Base-by-base conservation (phyloP, 2,888 invertebrate genomes). In the Laspeyria flexula region DNA sequence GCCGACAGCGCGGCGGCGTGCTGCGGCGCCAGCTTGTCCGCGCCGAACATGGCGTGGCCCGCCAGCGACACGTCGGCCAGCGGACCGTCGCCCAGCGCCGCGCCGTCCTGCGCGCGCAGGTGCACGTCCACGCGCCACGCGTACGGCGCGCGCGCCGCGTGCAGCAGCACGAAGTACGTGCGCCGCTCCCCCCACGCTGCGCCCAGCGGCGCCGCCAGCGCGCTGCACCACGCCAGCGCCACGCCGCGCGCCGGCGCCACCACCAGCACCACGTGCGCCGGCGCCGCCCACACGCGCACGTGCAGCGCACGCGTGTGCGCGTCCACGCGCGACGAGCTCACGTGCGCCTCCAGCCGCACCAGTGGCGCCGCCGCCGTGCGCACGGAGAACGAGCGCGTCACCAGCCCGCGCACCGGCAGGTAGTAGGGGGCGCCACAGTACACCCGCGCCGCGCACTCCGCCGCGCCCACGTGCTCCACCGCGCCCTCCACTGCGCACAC, bases 401-500 rank as follows among this genome's bases (percentile, higher is more conserved):
- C 89, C 72, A 96, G 94, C 42, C 93, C 90, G 53, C 94, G 90
- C 64, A 96, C 95, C 29, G 97, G 97, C 82, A 96, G 94, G 76
- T 95, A 94, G 88, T 96, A 97, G 10, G 97, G 96, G 85, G 95
- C 90, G 49, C 96, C 97, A 86, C 97, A 97, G 86, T 96, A 96
- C 63, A 95, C 84, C 81, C 94, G 93, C 48, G 90, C 85, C 41
- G 88, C 83, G 83, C 96, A 96, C 66, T 94, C 92, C 37, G 7
- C 73, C 11, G 13, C 96, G 95, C 82, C 93, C 86, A 80, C 94
- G 88, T 81, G 81, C 96, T 95, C 64, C 47, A 31, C 64, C 47
- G 33, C 9, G 48, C 16, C 50, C 16, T 13, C 18, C 40, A 50
- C 92, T 51, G 44, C 66, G 13, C 43, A 15, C 11, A 16, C 15